A percentile compares a stretch with the other conserved stretches of the same genome.
Conservation (phyloP, 2,888 invertebrate genomes). For the Tenthredo amoena region DNA sequence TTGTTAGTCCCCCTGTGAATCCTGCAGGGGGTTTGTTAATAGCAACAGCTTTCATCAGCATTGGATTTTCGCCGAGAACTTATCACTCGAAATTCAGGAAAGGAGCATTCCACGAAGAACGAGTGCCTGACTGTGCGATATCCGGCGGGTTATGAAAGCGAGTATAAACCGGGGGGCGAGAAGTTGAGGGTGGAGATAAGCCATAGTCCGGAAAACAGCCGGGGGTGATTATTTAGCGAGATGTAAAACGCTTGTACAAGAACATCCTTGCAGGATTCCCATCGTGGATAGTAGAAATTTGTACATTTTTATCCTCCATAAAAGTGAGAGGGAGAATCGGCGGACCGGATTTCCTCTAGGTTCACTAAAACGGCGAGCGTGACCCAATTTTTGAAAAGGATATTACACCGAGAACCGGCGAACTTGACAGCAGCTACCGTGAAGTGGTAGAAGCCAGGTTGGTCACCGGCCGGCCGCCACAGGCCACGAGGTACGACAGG, state of each 20-base stretch:
- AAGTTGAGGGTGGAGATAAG: conserved; percentile 13
- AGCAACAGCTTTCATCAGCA: not conserved
- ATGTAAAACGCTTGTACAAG: conserved; percentile 10
- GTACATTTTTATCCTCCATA: not conserved
- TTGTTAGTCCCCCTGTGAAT: not conserved
- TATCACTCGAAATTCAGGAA: not conserved
- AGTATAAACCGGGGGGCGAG: not conserved
- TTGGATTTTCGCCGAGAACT: not conserved
- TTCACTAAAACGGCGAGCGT: conserved; percentile 8
- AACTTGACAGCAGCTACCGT: not conserved
- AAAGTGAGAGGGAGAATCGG: not conserved
- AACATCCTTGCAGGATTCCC: not conserved
- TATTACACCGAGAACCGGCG: not conserved
- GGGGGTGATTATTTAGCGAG: conserved; percentile 15
- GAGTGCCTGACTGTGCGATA: not conserved
- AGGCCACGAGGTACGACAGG: conserved; percentile 1
- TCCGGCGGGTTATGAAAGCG: not conserved
- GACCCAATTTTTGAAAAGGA: not conserved
- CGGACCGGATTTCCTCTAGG: not conserved
- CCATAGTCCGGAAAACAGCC: not conserved
- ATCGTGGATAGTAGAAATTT: not conserved
- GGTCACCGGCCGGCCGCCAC: not conserved
- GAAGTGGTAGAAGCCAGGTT: not conserved
- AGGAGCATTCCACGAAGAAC: not conserved
- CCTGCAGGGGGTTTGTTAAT: not conserved